phyloP scores from a whole-genome alignment of 2,888 invertebrate species.

The Lydus trimaculatus region DNA sequence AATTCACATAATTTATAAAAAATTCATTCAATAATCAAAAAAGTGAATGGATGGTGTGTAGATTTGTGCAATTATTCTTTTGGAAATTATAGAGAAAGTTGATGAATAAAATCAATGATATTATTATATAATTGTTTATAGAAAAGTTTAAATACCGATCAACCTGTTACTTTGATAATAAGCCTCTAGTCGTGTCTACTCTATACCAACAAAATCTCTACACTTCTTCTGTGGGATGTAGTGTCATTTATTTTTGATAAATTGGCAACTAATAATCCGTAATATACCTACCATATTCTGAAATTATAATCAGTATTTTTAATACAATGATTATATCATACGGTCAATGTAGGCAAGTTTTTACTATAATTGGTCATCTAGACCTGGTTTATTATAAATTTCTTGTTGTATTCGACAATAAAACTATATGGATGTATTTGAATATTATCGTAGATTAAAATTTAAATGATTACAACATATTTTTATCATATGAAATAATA shows the following conservation, averaged over 20 bases:
- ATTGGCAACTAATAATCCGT: too few species aligned
- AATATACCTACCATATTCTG: too few species aligned
- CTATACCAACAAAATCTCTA: too few species aligned
- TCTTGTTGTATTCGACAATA: too few species aligned
- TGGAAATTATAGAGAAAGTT: not conserved
- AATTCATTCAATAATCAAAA: not conserved
- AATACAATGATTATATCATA: too few species aligned
- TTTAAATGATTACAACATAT: not conserved
- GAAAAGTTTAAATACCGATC: not conserved
- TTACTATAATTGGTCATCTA: too few species aligned
- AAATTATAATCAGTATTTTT: too few species aligned
- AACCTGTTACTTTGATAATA: too few species aligned
- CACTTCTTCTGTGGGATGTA: too few species aligned
- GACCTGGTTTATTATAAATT: not conserved
- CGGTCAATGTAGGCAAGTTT: not conserved
- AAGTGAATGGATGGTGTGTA: not conserved
- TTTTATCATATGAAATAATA: constrained; percentile 26
- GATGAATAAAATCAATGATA: not conserved
- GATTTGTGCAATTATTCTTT: not conserved
- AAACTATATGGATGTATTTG: not conserved
- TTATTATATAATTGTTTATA: not conserved
- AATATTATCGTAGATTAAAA: too few species aligned
- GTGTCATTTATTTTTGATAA: too few species aligned
- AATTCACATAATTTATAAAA: not conserved
- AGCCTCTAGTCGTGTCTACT: too few species aligned